phyloP scores from a whole-genome alignment of 2,797 vertebrate genomes.

The Tauraco hartlaubi region DNA sequence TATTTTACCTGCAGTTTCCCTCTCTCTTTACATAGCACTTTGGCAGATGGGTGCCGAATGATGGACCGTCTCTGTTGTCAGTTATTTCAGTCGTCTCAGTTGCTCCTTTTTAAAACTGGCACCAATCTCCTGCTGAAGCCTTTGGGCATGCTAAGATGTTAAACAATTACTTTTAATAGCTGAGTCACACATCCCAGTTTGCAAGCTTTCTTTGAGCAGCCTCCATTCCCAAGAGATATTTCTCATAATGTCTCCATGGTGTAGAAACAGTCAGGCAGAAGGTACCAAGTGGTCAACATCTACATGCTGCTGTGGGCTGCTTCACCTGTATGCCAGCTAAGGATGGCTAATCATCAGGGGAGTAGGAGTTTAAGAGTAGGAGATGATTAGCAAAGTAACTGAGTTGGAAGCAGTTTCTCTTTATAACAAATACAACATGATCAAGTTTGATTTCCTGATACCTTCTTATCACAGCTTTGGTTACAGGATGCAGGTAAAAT shows the following conservation, averaged over 20 bases:
- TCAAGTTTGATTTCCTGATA: not conserved
- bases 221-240: not conserved
- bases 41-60: not conserved
- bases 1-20: not conserved
- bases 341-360: not conserved
- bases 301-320: not conserved
- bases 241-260: not conserved
- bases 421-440: not conserved
- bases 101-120: not conserved
- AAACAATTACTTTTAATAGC: conserved; percentile 8
- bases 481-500: not conserved
- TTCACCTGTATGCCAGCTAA: not conserved
- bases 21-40: not conserved
- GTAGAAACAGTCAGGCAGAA: not conserved
- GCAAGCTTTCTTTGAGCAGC: not conserved
- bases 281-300: not conserved
- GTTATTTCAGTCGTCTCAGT: not conserved
- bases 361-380: not conserved
- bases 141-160: not conserved
- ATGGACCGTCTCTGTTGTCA: not conserved
- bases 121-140: not conserved
- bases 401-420: not conserved
- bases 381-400: not conserved
- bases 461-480: not conserved
- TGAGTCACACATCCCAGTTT: conserved; percentile 9